Base-by-base conservation (phyloP, 2,888 invertebrate genomes). In the Oxytorus armatus region DNA sequence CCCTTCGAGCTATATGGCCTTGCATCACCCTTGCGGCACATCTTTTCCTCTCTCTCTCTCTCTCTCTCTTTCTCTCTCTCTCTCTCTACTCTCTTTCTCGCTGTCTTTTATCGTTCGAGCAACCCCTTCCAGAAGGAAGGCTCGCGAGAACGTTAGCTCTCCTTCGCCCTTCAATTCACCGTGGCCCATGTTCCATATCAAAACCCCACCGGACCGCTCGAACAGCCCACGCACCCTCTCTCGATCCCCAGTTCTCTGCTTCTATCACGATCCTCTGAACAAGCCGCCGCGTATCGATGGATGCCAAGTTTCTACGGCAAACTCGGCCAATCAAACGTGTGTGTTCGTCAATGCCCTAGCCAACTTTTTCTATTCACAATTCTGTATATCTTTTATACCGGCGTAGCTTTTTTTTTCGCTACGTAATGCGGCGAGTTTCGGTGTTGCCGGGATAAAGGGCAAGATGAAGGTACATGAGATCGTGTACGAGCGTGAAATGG, bases 241-340 rank as follows among this genome's bases (percentile, higher is more conserved):
- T 29, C 75, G 42, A 65, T 57, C 47, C 70, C n/a, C n/a, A n/a
- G n/a, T 59, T 21, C 70, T 57, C 16, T 44, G 16, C 69, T 47
- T 16, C 57, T n/a, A n/a, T n/a, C 10, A 21, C 63, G 68, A 65
- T 73, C 49, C 73, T 73, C 77, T 73, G 57, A 83, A 77, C 81
- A 57, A 69, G 80, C 83, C 78, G n/a, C 66, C 77, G 75, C 87
- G 84, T 87, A 89, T 90, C 87, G 86, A 87, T 85, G 84, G 82
- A 85, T 10, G 84, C 81, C 83, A 49, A 65, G 57, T 66, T 74
- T 57, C 51, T 69, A 42, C 21, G 83, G 85, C 81, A 86, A 82
- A 88, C 88, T 89, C 85, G 88, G 89, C 89, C 89, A 90, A 90
- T 90, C 88, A 89, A 90, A 89, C 86, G 84, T 80, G 83, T 80